Evolutionary conservation across 2,888 invertebrate genomes (phyloP).

Genomic region (Tetrapedia diversipes): DNA sequence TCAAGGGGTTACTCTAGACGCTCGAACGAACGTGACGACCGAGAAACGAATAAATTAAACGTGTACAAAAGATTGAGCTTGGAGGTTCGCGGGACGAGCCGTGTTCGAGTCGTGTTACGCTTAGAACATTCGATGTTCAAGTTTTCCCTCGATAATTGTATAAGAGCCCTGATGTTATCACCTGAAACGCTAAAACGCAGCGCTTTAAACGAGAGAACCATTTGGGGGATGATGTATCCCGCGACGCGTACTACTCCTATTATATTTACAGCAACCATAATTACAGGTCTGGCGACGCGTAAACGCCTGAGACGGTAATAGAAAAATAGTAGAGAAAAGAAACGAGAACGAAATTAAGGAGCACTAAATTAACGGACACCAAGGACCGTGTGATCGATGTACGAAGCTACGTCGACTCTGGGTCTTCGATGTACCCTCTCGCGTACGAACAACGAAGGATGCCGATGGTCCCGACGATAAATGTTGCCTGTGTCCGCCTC

Average conservation of each 20-base stretch:
- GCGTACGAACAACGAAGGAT: no score
- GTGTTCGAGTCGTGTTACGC: no score
- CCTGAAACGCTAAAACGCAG: background rate
- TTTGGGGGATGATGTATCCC: background rate
- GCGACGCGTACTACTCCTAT: conserved; percentile 24
- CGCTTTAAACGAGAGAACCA: conserved; percentile 38
- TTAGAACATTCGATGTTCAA: no score
- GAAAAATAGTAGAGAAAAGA: no score
- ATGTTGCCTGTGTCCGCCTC: background rate
- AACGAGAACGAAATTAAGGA: no score
- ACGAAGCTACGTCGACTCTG: conserved; percentile 26
- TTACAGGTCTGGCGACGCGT: conserved; percentile 42
- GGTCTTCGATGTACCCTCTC: conserved; percentile 35
- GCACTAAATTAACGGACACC: conserved; percentile 45
- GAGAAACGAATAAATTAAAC: conserved; percentile 43
- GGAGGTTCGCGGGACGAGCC: conserved; percentile 5
- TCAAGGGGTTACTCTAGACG: conserved; percentile 5
- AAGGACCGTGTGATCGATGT: conserved; percentile 50
- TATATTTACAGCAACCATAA: conserved; percentile 59
- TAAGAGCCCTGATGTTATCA: no score
- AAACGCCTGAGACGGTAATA: conserved; percentile 34
- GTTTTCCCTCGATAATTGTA: background rate
- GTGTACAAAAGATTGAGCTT: conserved; percentile 50
- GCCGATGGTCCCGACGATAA: no score
- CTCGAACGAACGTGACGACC: conserved; percentile 21